A percentile compares a stretch with the other conserved stretches of the same genome.
Conservation (phyloP, 2,113 vertebrate genomes). For the Psammodynastes pulverulentus region DNA sequence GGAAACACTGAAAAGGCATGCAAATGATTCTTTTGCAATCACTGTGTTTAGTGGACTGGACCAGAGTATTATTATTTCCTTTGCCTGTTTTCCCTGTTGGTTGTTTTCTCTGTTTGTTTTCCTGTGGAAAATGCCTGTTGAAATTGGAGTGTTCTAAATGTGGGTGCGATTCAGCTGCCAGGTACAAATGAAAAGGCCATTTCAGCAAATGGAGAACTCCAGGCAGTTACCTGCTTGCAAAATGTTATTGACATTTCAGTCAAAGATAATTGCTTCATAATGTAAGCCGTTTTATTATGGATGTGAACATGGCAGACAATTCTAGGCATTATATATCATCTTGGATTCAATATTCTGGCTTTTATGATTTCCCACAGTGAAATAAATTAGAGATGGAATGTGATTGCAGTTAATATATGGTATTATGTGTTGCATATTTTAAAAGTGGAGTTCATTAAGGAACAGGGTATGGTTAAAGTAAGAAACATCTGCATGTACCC, state of each 20-base stretch:
- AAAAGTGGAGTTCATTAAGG: neutral
- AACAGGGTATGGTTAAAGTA: neutral
- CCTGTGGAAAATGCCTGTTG: slow-evolving; percentile 24
- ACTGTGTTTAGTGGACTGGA: neutral
- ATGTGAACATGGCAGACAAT: neutral
- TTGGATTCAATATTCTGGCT: slow-evolving; percentile 1
- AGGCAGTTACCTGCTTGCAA: neutral
- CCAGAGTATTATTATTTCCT: neutral
- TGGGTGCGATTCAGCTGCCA: slow-evolving; percentile 32
- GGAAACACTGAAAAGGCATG: neutral
- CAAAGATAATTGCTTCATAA: slow-evolving; percentile 47
- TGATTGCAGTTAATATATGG: accelerated
- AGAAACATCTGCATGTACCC: neutral
- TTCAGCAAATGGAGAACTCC: slow-evolving; percentile 33
- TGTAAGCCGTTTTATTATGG: slow-evolving; percentile 46
- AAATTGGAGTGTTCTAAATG: slow-evolving; percentile 22
- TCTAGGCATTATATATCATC: neutral
- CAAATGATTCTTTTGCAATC: neutral
- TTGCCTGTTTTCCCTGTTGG: neutral
- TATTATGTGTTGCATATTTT: accelerated
- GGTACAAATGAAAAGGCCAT: slow-evolving; percentile 47
- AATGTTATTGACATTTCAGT: slow-evolving; percentile 47
- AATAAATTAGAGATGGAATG: neutral
- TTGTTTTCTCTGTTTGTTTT: slow-evolving; percentile 21
- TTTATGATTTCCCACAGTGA: neutral